phyloP scores from a whole-genome alignment of 2,113 vertebrate species.

The Opisthocomus hoazin region DNA sequence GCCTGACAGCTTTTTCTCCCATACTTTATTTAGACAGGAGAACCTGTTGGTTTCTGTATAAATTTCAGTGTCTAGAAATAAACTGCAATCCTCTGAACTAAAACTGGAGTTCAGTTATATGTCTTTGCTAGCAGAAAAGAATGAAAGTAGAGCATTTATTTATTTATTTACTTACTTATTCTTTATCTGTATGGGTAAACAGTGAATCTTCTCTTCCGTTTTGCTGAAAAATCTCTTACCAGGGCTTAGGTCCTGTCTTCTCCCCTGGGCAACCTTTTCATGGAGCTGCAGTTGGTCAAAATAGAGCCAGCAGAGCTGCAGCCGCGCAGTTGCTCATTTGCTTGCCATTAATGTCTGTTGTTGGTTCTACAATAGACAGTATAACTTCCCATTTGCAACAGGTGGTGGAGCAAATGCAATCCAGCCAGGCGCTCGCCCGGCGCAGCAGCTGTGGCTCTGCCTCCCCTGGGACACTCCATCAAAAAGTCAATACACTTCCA shows the following conservation, averaged over 20 bases:
- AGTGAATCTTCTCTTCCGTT: neutral
- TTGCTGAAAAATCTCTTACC: neutral
- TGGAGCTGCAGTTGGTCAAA: neutral
- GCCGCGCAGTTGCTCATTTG: neutral
- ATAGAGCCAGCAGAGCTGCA: neutral
- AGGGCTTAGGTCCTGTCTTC: neutral
- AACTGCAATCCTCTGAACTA: neutral
- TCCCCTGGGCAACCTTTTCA: neutral
- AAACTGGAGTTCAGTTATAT: neutral
- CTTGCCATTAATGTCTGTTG: neutral
- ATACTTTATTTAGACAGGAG: slow-evolving; percentile 34
- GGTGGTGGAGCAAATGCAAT: slow-evolving; percentile 12
- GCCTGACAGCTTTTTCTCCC: slow-evolving; percentile 15
- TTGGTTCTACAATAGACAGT: neutral
- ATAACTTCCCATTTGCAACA: slow-evolving; percentile 12
- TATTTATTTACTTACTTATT: neutral
- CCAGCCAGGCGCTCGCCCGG: neutral
- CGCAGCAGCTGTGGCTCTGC: neutral
- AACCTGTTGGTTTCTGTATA: slow-evolving; percentile 21
- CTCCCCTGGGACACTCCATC: neutral
- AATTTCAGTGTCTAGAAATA: slow-evolving; percentile 47
- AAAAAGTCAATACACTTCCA: neutral
- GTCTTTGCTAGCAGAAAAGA: neutral
- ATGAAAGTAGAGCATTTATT: neutral
- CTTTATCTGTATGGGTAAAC: neutral